phyloP scores from a whole-genome alignment of 2,113 vertebrate genomes.

The Porphyrio hochstetteri region DNA sequence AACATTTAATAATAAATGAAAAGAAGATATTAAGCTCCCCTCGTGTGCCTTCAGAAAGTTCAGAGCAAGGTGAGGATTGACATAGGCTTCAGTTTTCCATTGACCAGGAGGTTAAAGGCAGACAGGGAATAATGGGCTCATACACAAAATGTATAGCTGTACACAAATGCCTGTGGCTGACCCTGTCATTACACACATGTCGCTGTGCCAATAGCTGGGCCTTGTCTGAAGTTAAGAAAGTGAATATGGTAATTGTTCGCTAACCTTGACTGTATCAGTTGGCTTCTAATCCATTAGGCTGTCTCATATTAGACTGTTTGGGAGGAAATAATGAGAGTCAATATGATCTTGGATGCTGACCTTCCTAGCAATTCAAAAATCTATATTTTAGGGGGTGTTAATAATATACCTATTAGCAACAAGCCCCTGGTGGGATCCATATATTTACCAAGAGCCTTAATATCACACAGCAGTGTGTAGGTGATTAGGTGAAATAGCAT shows the following conservation, averaged over 20 bases:
- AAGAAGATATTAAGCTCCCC: neutral
- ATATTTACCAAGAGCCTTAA: neutral
- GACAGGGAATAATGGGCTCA: neutral
- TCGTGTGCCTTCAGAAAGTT: neutral
- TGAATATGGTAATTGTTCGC: neutral
- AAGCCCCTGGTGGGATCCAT: neutral
- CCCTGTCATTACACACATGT: accelerated
- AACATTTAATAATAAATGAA: neutral
- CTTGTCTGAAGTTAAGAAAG: neutral
- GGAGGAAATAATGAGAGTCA: neutral
- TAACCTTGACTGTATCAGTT: neutral
- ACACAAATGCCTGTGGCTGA: neutral
- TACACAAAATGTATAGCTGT: neutral
- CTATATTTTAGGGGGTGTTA: neutral
- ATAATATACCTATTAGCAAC: neutral
- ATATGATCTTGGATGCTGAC: neutral
- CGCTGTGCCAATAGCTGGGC: neutral
- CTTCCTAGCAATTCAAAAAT: slow-evolving; percentile 20
- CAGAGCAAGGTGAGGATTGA: neutral
- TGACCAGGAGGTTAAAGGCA: neutral
- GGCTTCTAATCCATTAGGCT: neutral
- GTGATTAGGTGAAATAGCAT: neutral
- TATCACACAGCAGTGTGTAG: neutral
- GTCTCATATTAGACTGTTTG: neutral
- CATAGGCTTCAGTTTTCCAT: neutral